Base-by-base conservation (phyloP, 2,113 vertebrate species). In the Tachysurus vachellii region DNA sequence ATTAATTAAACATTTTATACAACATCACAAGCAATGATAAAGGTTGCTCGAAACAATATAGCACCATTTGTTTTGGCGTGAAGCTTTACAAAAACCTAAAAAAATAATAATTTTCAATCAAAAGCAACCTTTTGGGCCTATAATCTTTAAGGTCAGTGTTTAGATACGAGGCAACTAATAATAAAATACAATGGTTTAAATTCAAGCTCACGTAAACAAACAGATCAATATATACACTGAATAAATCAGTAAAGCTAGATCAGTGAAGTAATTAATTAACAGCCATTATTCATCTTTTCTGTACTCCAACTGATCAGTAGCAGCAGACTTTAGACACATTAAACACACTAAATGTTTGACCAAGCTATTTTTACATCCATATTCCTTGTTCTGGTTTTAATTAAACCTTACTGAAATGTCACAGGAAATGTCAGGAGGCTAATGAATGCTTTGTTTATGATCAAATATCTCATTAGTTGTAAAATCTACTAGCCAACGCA, bases 341-440 rank as follows among this genome's bases (percentile, higher is more conserved):
- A 61, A 5, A 42, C 28, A 23, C 56, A 42, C 56, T 81, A 61
- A 81, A 26, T 57, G 17, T 73, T 84, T 84, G 50, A 84, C 19
- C 36, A 56, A 71, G 50, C 82, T 84, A 70, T 83, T 66, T 70
- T 68, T 44, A 81, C 23, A 61, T 61, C 47, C 7, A 31, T 19
- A 42, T 73, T 84, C 66, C 28, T 42, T 42, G 66, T 57, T 42
- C 31, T 36, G 50, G 56, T 73, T 73, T 71, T 84, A 73, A 84
- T 84, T 84, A 84, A 84, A 57, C 66, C 53, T 73, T 53, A 84
- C 14, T 56, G 64, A 70, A 83, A 83, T 83, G 82, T 68, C 82
- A 84, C 47, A 56, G 5, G 10, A 71, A 84, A 84, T 84, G 66
- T 71, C 82, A 84, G 31, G 66, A 73, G 53, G 50, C 66, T 61